Percentiles rank a stretch among this genome's conserved stretches.
These are phyloP conservation scores for Zele albiditarsus DNA, from an alignment of 2,888 invertebrate species.

Conservation along the genomic window DNA sequence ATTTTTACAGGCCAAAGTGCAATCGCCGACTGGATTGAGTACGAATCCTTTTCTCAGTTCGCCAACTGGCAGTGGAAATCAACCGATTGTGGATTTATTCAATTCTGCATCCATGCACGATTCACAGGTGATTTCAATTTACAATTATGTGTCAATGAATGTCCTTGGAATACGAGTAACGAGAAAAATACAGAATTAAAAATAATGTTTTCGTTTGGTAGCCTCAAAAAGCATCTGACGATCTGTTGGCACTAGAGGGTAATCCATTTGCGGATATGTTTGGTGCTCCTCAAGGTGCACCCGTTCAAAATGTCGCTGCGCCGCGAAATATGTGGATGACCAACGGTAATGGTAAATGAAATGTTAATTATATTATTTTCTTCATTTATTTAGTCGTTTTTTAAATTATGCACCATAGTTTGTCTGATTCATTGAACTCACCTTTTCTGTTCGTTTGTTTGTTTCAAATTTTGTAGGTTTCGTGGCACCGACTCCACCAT, in stretches of 20 bases:
- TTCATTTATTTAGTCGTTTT: constrained; percentile 41
- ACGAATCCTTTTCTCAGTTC: constrained; percentile 92
- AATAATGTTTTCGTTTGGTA: constrained; percentile 53
- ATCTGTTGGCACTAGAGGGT: constrained; percentile 85
- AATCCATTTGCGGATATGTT: constrained; percentile 95
- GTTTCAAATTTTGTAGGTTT: constrained; percentile 70
- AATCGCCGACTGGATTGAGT: constrained; percentile 81
- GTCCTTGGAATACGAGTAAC: too few relatives aligned
- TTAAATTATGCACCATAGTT: not conserved
- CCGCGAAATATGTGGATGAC: constrained; percentile 75
- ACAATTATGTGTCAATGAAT: too few relatives aligned
- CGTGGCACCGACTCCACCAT: constrained; percentile 65
- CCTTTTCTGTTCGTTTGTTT: constrained; percentile 46
- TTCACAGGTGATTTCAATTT: constrained; percentile 58
- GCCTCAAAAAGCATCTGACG: constrained; percentile 85
- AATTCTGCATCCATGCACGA: constrained; percentile 75
- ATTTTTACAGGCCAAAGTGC: constrained; percentile 80
- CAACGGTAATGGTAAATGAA: constrained; percentile 74
- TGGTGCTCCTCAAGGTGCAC: constrained; percentile 72
- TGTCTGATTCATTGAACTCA: constrained; percentile 30
- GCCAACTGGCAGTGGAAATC: constrained; percentile 75
- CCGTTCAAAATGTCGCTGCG: constrained; percentile 62
- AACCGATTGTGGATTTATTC: constrained; percentile 87
- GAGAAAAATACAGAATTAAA: too few relatives aligned
- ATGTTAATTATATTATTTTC: constrained; percentile 39